A percentile compares a stretch with the other conserved stretches of the same genome.
Conservation (phyloP, 2,113 vertebrate species). For the Mesocricetus auratus region DNA sequence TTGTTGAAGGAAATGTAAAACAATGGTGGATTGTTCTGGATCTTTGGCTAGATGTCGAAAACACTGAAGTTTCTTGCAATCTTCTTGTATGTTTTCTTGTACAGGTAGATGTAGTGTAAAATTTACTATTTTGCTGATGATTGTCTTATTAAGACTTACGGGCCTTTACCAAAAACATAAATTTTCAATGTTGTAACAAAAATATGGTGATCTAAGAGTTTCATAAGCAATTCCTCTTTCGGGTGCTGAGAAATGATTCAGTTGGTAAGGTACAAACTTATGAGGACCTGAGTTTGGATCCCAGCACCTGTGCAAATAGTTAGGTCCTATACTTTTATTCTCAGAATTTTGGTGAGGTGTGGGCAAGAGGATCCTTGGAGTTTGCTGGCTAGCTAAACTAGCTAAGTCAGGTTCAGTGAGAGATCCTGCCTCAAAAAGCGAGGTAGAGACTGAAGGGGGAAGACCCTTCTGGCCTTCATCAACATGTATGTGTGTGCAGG, state of each 20-base stretch:
- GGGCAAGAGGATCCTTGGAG: neutral
- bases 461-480: neutral
- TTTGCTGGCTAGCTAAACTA: neutral
- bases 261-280: neutral
- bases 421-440: neutral
- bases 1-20: neutral
- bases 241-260: neutral
- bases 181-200: constrained; percentile 15
- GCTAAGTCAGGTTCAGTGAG: neutral
- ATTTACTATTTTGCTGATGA: neutral
- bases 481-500: neutral
- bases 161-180: neutral
- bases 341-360: neutral
- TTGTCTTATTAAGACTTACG: neutral
- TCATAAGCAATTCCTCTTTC: neutral
- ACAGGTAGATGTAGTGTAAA: neutral
- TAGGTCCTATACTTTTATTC: neutral
- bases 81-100: neutral
- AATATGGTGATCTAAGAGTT: neutral
- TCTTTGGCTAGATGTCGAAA: neutral
- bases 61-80: neutral
- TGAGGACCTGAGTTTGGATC: neutral
- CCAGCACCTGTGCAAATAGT: neutral
- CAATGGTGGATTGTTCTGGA: neutral
- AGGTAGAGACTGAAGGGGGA: neutral